Conservation (phyloP, 2,888 invertebrate species). For the Athalia circularis region DNA sequence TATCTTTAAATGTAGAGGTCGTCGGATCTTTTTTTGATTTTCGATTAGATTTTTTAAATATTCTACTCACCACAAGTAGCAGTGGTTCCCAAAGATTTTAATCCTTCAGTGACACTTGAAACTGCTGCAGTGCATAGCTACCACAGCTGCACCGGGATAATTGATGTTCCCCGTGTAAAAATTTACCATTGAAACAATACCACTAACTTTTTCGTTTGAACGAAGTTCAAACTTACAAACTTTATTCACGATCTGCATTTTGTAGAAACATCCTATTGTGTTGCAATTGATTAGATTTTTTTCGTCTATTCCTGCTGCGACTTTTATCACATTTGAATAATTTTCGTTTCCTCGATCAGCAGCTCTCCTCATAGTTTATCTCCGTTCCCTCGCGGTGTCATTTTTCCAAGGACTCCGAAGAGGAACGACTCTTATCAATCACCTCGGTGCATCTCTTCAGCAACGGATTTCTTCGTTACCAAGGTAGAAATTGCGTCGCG, state of each 20-base stretch:
- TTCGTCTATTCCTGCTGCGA: not conserved
- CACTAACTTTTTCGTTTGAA: constrained; percentile 19
- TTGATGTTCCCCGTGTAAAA: not conserved
- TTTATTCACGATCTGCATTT: constrained; percentile 15
- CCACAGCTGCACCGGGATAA: not conserved
- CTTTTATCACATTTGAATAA: not conserved
- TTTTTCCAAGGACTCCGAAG: too few species aligned
- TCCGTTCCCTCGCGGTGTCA: too few species aligned
- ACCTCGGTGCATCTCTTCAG: too few species aligned
- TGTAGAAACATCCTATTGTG: not conserved
- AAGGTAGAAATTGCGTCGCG: too few species aligned
- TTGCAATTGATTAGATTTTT: not conserved
- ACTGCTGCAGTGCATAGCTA: constrained; percentile 12
- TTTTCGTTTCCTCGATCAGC: too few species aligned
- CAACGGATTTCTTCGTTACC: too few species aligned
- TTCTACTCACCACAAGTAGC: constrained; percentile 69
- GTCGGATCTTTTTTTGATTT: too few species aligned
- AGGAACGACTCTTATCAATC: too few species aligned
- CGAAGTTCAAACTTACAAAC: constrained; percentile 16
- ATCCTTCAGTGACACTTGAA: constrained; percentile 62
- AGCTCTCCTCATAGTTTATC: too few species aligned
- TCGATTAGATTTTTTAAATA: too few species aligned
- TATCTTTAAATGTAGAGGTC: too few species aligned
- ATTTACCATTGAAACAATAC: constrained; percentile 1
- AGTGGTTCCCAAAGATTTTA: constrained; percentile 66